Evolutionary conservation across 2,113 vertebrate genomes (phyloP).

Genomic region (Istiophorus platypterus): DNA sequence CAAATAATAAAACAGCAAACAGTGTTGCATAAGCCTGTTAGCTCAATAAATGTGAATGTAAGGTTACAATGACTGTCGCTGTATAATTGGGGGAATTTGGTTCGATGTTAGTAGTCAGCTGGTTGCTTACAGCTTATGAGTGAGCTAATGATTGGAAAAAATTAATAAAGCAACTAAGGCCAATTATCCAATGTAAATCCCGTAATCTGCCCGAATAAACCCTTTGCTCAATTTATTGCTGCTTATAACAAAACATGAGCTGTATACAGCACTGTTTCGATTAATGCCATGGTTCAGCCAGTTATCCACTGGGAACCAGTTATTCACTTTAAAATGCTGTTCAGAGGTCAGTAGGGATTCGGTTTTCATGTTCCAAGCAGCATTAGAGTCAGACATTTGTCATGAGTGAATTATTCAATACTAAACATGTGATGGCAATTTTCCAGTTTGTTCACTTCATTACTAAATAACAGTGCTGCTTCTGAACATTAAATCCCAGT

Average conservation of each 20-base stretch:
- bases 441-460: conserved; percentile 21
- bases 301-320: not conserved
- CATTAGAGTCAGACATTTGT: not conserved
- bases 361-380: not conserved
- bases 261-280: not conserved
- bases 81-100: too few species aligned
- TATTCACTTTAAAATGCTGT: not conserved
- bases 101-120: not conserved
- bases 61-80: not conserved
- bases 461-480: not conserved
- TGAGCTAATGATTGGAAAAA: not conserved
- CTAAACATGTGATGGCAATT: conserved; percentile 10
- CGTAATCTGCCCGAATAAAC: not conserved
- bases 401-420: conserved; percentile 35
- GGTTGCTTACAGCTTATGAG: not conserved
- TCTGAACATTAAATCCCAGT: conserved; percentile 35
- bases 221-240: not conserved
- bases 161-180: not conserved
- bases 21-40: not conserved
- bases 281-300: not conserved
- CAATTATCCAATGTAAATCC: not conserved
- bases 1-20: not conserved
- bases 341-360: not conserved
- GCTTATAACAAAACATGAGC: not conserved
- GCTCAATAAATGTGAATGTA: not conserved